These are phyloP conservation scores for Hoplodrina ambigua DNA, from an alignment of 2,888 invertebrate genomes.

Conservation along the genomic window DNA sequence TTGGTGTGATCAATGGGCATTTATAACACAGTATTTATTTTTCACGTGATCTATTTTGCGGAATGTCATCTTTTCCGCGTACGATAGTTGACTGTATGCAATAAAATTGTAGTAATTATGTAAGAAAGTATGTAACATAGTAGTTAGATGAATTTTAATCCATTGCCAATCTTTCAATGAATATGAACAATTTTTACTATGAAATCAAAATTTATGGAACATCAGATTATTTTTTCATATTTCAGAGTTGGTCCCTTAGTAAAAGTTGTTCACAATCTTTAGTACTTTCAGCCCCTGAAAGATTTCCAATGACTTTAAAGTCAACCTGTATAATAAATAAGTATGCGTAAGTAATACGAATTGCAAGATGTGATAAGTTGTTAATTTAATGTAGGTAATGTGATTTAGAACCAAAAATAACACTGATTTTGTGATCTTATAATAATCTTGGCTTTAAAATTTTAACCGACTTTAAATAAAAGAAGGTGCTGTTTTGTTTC, in stretches of 20 bases:
- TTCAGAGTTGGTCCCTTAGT: neutral
- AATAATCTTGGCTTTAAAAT: slow-evolving; percentile 43
- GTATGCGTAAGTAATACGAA: slow-evolving; percentile 30
- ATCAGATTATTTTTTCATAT: neutral
- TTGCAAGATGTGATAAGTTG: slow-evolving; percentile 45
- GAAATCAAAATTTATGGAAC: neutral
- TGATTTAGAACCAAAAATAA: slow-evolving; percentile 62
- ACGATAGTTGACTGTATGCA: slow-evolving; percentile 11
- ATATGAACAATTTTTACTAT: neutral
- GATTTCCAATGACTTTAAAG: neutral
- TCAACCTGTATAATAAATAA: slow-evolving; percentile 6
- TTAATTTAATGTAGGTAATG: slow-evolving; percentile 45
- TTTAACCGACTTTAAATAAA: neutral
- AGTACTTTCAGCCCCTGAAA: neutral
- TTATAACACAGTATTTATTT: neutral
- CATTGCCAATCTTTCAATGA: neutral
- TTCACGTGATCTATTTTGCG: no score
- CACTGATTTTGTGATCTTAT: slow-evolving; percentile 40
- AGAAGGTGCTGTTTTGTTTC: neutral
- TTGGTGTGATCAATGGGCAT: neutral
- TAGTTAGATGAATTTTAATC: neutral
- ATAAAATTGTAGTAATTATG: slow-evolving; percentile 2
- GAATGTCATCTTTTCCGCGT: neutral
- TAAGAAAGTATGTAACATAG: neutral
- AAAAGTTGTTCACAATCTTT: neutral